A percentile compares a stretch with the other conserved stretches of the same genome.
phyloP scores from a whole-genome alignment of 2,888 invertebrate genomes.

The Tiphia femorata region DNA sequence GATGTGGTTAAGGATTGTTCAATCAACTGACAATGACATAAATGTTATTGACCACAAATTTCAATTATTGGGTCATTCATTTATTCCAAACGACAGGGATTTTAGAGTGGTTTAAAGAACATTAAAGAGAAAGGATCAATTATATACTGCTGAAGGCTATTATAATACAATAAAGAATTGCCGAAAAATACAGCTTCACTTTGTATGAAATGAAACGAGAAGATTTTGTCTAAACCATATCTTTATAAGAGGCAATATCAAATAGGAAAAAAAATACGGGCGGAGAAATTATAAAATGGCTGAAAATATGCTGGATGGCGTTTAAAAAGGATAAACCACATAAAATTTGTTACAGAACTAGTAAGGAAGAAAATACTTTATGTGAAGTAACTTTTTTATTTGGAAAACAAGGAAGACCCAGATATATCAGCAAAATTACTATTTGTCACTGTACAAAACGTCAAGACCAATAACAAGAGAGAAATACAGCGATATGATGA shows the following conservation, averaged over 20 bases:
- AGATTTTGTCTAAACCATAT: constrained; percentile 1
- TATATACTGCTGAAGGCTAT: too few relatives aligned
- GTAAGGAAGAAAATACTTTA: constrained; percentile 9
- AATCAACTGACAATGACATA: too few relatives aligned
- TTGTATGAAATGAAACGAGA: not conserved
- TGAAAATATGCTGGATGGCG: constrained; percentile 15
- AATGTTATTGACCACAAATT: too few relatives aligned
- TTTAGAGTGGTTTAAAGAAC: too few relatives aligned
- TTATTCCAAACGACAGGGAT: too few relatives aligned
- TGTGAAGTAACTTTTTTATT: constrained; percentile 7
- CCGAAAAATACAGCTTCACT: not conserved
- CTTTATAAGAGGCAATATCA: constrained; percentile 8
- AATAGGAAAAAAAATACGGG: constrained; percentile 12
- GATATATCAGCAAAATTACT: constrained; percentile 7
- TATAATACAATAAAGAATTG: too few relatives aligned
- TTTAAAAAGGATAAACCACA: constrained; percentile 10
- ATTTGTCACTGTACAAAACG: constrained; percentile 11
- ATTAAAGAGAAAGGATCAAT: too few relatives aligned
- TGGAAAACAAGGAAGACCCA: constrained; percentile 11
- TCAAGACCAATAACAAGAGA: constrained; percentile 19
- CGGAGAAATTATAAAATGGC: constrained; percentile 11
- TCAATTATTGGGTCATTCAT: too few relatives aligned
- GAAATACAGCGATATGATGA: constrained; percentile 11
- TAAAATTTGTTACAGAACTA: constrained; percentile 10
- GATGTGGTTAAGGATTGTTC: not conserved